Base-by-base conservation (phyloP, 1,140 invertebrate genomes). In the Leptinotarsa defecta region DNA sequence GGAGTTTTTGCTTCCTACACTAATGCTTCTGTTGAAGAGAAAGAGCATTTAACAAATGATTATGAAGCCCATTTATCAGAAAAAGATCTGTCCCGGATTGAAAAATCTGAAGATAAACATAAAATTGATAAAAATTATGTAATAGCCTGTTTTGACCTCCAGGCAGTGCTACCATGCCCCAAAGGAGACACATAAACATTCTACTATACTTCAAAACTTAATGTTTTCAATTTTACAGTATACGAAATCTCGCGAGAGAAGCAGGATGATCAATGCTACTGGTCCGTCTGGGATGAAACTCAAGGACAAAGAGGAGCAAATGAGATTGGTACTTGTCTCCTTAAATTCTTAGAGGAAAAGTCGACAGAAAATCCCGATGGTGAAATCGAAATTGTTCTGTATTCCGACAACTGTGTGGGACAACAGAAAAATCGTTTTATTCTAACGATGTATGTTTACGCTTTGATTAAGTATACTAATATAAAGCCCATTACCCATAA, bases 41-140 rank as follows among this genome's bases (percentile, higher is more conserved):
- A 68, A 48, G 64, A 17, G 74, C 76, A 62, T 43, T 80, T 27
- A 34, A 64, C 71, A 24, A 64, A 78, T 77, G 48, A 73, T 65
- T 84, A 85, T 78, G 79, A 81, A 52, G 34, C 74, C 22, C 85
- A 86, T 74, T 75, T 80, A 6, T 15, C 61, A 76, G 57, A 78
- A 83, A 76, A 79, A 79, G 69, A 34, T 6, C 5, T 34, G 5
- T 34, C 27, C 6, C 27, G 43, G 65, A 3, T n/a, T 71, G 13
- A 85, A 76, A 86, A 85, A 78, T 76, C 80, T 27, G 71, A 74
- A 13, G 84, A 86, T 73, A 86, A 82, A 72, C 34, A 48, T 11
- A 61, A 49, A 68, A 27, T 52, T 52, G 67, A 4, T 17, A 1
- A 13, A 57, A 57, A 57, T n/a, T n/a, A 13, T 17, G n/a, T 22